Base-by-base conservation (phyloP, 2,797 vertebrate genomes). In the Alcedo atthis region DNA sequence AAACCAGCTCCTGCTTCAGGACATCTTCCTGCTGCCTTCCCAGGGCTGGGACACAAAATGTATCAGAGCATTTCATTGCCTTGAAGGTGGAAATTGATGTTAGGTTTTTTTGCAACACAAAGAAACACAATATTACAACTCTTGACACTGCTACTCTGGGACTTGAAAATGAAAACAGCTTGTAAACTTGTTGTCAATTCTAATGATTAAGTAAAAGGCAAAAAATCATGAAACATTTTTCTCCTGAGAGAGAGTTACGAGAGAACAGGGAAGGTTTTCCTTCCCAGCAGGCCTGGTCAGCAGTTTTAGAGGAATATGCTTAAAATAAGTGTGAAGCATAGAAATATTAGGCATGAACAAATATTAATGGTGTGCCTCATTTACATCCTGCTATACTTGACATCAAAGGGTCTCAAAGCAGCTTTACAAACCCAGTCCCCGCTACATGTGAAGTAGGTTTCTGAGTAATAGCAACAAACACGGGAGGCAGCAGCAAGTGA, bases 361-460 rank as follows among this genome's bases (percentile, higher is more conserved):
- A 83, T 91, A 95, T 63, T 89, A 96, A 89, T 45, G 61, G 74
- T 53, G 68, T 68, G 71, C 81, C 92, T 74, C 86, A 83, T 67
- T 81, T 87, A 75, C 57, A 84, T 75, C 90, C 22, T 82, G 62
- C 89, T 81, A 78, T 58, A 93, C 67, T 85, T 55, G 61, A 87
- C 92, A 82, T 87, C 79, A 94, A 93, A 94, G 84, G 89, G 69
- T 75, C 85, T 93, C 84, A 91, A 79, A 95, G 81, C 66, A 91
- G 89, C 95, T 95, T 94, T 87, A 89, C 63, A 94, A 94, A 85
- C 12, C 46, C 64, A 90, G 59, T 87, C 54, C 66, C 54, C 1
- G 1, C 68, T 76, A 83, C 55, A 37, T 6, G 18, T 1, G 17
- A 94, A 57, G 57, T 43, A 28, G 19, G 62, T 37, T 80, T 86